Percentiles rank a stretch among this genome's conserved stretches.
Evolutionary conservation across 1,140 invertebrate genomes (phyloP).

Genomic region (Eriocheir sinensis): DNA sequence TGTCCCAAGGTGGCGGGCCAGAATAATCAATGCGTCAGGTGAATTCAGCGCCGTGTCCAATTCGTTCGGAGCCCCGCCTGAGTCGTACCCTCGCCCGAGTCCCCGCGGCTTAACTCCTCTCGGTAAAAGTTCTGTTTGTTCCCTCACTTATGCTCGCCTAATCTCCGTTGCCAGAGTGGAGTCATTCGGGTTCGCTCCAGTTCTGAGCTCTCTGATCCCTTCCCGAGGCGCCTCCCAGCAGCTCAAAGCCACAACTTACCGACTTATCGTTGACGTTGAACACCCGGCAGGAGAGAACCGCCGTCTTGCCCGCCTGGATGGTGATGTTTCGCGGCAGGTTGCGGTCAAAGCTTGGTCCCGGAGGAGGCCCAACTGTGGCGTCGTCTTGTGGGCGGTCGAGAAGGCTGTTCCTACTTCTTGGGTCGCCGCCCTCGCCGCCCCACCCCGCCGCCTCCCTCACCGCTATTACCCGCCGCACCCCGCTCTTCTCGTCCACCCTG

Average conservation of each 20-base stretch:
- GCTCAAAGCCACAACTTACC: slow-evolving; percentile 38
- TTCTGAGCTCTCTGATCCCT: not conserved
- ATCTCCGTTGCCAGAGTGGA: not conserved
- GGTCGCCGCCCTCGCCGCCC: not conserved
- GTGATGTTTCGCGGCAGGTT: slow-evolving; percentile 64
- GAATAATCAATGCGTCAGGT: slow-evolving; percentile 24
- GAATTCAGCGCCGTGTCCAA: slow-evolving; percentile 20
- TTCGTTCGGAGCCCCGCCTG: not conserved
- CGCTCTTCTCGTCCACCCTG: slow-evolving; percentile 35
- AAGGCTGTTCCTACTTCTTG: not conserved
- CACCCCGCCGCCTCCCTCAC: slow-evolving; percentile 8
- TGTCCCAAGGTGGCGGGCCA: not conserved
- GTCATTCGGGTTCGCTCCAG: not conserved
- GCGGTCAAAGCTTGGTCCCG: slow-evolving; percentile 59
- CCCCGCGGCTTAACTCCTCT: not conserved
- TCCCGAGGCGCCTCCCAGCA: not conserved
- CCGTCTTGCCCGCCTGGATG: slow-evolving; percentile 64
- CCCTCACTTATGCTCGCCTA: not conserved
- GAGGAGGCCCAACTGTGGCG: slow-evolving; percentile 56
- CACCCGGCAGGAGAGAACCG: slow-evolving; percentile 59
- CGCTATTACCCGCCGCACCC: slow-evolving; percentile 39
- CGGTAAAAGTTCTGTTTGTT: not conserved
- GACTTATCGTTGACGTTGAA: slow-evolving; percentile 70
- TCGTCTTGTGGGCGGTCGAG: slow-evolving; percentile 36
- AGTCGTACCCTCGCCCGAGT: not conserved